Evolutionary conservation across 2,888 invertebrate genomes (phyloP).

Genomic region (Andrena marginata): DNA sequence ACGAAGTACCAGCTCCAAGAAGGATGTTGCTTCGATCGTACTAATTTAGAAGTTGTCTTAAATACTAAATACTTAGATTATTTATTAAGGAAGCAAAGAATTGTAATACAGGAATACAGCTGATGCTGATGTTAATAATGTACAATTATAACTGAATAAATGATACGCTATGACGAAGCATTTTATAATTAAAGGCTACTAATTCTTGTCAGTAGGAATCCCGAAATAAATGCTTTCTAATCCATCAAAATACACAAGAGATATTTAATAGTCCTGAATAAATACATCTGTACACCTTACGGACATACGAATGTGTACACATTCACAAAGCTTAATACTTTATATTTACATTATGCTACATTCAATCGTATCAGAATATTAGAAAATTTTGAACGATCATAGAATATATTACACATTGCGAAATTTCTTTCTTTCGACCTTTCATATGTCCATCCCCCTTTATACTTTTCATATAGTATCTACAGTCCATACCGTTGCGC

Average conservation of each 20-base stretch:
- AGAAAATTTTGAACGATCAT: constrained; percentile 59
- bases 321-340: constrained; percentile 61
- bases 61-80: constrained; percentile 71
- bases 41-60: constrained; percentile 66
- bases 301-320: constrained; percentile 56
- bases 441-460: constrained; percentile 11
- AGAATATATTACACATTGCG: constrained; percentile 56
- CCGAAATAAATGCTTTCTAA: constrained; percentile 55
- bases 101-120: constrained; percentile 57
- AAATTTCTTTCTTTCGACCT: constrained; percentile 21
- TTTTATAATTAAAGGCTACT: constrained; percentile 30
- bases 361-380: constrained; percentile 58
- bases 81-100: constrained; percentile 67
- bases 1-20: constrained; percentile 63
- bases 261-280: constrained; percentile 70
- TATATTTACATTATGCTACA: constrained; percentile 69
- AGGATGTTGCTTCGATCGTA: constrained; percentile 52
- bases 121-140: constrained; percentile 38
- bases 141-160: constrained; percentile 38
- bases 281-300: constrained; percentile 73
- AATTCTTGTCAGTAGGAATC: constrained; percentile 21
- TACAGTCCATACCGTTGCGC: constrained; percentile 41
- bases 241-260: constrained; percentile 62
- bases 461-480: constrained; percentile 37
- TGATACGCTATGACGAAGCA: constrained; percentile 15